Base-by-base conservation (phyloP, 2,888 invertebrate genomes). In the Pterostichus niger region DNA sequence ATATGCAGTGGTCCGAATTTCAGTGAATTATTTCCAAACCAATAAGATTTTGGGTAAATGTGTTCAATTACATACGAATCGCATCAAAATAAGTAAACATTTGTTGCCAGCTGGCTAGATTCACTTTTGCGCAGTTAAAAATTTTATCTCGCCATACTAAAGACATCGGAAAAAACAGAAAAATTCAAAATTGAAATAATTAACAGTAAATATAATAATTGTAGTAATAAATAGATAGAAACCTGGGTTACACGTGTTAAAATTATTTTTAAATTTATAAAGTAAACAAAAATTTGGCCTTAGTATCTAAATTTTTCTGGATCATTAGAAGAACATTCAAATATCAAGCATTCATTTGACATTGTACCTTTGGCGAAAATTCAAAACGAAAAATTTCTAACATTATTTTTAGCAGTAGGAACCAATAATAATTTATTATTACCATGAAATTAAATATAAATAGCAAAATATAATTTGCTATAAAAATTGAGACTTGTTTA, bases 261-360 rank as follows among this genome's bases (percentile, higher is more conserved):
- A 56, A 17, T 17, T 56, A 56, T 56, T 56, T 56, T 56, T 56
- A 17, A 49, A 56, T 13, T 56, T 15, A 56, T 17, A 56, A 44
- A 68, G 44, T 68, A 68, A 44, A 40, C 31, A 40, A 40, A 35
- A 11, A 68, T 68, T 40, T 76, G 49, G 76, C 54, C n/a, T 31
- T n/a, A 54, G 35, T 35, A 56, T 40, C 17, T 49, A 77, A 31
- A 54, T 77, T 54, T 54, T 77, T 77, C 24, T 15, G 56, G 33
- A 54, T 77, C 56, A 77, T 77, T 77, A 77, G 35, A 54, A 77
- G 15, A 73, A 46, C 73, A 73, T 17, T n/a, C 73, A 56, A 3
- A 77, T 77, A 56, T 56, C 56, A 77, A 33, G 31, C 6, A 56
- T 77, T 56, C 35, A 13, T 54, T 54, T 46, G 56, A 56, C 56